These are phyloP conservation scores for Pseudomyrmex concolor DNA, from an alignment of 1,140 invertebrate genomes.

Conservation along the genomic window DNA sequence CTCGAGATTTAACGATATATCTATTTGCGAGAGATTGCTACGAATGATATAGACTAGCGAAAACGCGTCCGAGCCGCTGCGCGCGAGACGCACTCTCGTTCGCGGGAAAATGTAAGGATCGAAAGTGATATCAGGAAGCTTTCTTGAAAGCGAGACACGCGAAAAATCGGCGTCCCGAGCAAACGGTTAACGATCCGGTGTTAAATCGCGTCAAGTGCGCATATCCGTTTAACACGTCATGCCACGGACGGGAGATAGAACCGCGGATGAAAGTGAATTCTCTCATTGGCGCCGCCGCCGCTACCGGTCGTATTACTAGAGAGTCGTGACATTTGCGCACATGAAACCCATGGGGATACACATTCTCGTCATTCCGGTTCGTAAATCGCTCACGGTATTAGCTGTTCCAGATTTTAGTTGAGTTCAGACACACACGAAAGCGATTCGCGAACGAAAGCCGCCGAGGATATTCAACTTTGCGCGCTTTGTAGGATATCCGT, in stretches of 20 bases:
- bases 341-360: background rate
- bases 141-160: background rate
- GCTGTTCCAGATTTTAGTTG: slow-evolving; percentile 63
- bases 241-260: background rate
- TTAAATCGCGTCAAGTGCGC: slow-evolving; percentile 53
- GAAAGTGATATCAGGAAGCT: background rate
- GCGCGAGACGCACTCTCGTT: background rate
- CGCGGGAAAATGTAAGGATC: background rate
- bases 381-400: slow-evolving; percentile 53
- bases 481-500: background rate
- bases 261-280: slow-evolving; percentile 69
- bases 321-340: background rate
- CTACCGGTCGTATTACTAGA: background rate
- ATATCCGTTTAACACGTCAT: slow-evolving; percentile 40
- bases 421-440: background rate
- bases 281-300: background rate
- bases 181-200: slow-evolving; percentile 36
- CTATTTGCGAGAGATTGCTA: background rate
- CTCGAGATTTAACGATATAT: slow-evolving; percentile 15
- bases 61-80: background rate
- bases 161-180: background rate
- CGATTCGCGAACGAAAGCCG: background rate
- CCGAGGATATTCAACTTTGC: background rate
- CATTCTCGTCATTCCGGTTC: slow-evolving; percentile 49
- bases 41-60: slow-evolving; percentile 3